Evolutionary conservation across 2,797 vertebrate species (phyloP).

Genomic region (Hapalemur alaotrensis): DNA sequence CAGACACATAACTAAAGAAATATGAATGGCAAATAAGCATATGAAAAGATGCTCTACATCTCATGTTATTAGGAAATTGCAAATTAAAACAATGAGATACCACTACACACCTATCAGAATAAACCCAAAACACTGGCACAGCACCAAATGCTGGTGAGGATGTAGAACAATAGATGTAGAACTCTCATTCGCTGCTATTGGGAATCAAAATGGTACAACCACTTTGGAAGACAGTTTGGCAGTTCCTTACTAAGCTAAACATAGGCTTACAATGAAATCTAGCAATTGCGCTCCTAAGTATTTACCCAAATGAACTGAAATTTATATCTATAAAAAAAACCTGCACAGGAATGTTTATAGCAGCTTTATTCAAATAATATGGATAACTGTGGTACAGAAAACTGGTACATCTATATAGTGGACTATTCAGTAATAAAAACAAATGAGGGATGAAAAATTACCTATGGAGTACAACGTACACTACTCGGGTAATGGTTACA

Average conservation of each 20-base stretch:
- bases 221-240: neutral
- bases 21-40: neutral
- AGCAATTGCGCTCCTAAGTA: neutral
- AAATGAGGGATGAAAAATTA: neutral
- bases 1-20: neutral
- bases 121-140: neutral
- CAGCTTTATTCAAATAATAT: neutral
- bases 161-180: neutral
- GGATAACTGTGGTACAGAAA: neutral
- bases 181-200: neutral
- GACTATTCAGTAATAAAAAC: neutral
- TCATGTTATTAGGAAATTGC: neutral
- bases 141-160: neutral
- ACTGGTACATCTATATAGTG: neutral
- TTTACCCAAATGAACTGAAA: neutral
- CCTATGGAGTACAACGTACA: neutral
- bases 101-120: accelerated
- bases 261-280: neutral
- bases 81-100: neutral
- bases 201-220: neutral
- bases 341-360: neutral
- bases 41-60: neutral
- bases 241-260: neutral
- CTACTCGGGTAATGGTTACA: neutral
- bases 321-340: neutral